Evolutionary conservation across 2,113 vertebrate species (phyloP).

Genomic region (Oreocharis arfaki): DNA sequence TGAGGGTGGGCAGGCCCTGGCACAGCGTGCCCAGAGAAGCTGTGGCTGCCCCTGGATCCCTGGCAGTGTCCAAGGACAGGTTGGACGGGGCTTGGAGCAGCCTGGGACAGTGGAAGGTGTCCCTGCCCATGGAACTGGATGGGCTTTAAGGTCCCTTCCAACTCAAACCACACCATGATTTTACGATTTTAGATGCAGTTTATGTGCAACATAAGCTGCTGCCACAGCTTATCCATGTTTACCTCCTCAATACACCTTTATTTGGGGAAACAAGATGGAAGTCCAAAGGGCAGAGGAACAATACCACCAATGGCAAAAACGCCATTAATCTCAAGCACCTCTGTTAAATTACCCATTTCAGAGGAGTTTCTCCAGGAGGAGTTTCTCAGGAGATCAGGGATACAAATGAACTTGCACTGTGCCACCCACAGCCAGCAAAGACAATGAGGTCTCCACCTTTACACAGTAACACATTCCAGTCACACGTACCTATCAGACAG

Average conservation of each 20-base stretch:
- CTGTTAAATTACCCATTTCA: not conserved
- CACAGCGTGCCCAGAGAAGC: not conserved
- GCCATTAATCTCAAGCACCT: not conserved
- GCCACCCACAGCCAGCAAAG: not conserved
- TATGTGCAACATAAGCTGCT: not conserved
- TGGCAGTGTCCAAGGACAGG: not conserved
- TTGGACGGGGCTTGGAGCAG: not conserved
- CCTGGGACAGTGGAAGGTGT: not conserved
- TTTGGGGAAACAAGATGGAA: not conserved
- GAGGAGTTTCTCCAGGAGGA: not conserved
- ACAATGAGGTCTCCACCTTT: not conserved
- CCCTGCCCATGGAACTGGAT: not conserved
- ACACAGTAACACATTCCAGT: fast-evolving
- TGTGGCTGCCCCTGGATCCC: not conserved
- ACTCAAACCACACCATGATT: not conserved
- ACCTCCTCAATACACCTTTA: fast-evolving
- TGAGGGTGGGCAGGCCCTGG: not conserved
- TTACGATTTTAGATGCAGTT: not conserved
- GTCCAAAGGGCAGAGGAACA: not conserved
- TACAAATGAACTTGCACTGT: not conserved
- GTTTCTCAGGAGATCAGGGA: not conserved
- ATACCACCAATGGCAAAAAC: not conserved
- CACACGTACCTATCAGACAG: not conserved
- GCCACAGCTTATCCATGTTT: fast-evolving
- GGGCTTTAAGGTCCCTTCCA: not conserved